A percentile compares a stretch with the other conserved stretches of the same genome.
phyloP scores from a whole-genome alignment of 2,888 invertebrate species.

The Trilocha varians region DNA sequence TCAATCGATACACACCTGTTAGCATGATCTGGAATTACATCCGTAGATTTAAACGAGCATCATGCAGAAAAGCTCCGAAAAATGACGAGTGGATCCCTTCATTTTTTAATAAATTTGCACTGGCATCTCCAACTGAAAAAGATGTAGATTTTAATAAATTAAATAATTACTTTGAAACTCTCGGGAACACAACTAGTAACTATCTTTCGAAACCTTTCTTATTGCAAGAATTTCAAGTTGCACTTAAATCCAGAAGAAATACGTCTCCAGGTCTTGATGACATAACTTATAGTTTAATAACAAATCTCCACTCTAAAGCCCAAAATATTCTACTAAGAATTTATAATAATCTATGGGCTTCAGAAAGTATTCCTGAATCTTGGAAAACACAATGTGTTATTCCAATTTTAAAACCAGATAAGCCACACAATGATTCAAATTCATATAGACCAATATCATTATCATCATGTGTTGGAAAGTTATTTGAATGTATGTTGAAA shows the following conservation, averaged over 20 bases:
- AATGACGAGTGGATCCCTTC: too few species aligned
- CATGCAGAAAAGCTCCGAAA: too few species aligned
- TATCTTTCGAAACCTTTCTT: neutral
- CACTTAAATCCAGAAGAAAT: too few species aligned
- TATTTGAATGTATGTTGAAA: constrained; percentile 9
- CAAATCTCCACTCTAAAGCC: too few species aligned
- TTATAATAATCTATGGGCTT: neutral
- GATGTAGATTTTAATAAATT: too few species aligned
- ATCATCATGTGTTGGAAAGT: constrained; percentile 7
- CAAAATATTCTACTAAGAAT: neutral
- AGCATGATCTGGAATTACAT: too few species aligned
- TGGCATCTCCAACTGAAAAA: too few species aligned
- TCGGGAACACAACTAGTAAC: neutral
- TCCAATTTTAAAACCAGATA: constrained; percentile 1
- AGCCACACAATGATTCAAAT: neutral
- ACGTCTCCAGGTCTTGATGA: constrained; percentile 7
- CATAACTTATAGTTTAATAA: constrained; percentile 6
- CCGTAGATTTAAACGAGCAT: too few species aligned
- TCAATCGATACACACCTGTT: too few species aligned
- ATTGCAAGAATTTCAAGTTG: neutral
- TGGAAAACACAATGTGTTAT: constrained; percentile 3
- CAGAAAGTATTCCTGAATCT: neutral
- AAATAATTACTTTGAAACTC: too few species aligned
- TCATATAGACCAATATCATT: constrained; percentile 6
- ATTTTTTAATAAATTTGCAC: too few species aligned